Conservation (phyloP, 2,797 vertebrate genomes). For the Hirundo rustica region DNA sequence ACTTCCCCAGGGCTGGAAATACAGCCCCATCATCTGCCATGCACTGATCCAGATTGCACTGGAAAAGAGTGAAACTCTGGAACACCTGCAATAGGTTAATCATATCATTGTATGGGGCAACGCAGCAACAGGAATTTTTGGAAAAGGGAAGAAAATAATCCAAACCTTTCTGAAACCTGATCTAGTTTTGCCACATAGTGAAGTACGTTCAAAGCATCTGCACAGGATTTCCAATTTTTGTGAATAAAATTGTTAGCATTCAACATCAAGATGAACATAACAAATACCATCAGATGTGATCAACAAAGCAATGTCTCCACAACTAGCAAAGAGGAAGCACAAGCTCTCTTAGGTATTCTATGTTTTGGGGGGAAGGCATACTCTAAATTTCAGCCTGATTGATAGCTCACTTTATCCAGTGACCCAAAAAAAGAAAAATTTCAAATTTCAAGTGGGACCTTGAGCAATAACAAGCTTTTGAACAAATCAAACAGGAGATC, state of each 20-base stretch:
- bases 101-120: too few relatives aligned
- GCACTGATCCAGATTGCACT: background rate
- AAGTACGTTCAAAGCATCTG: background rate
- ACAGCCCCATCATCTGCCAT: background rate
- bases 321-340: background rate
- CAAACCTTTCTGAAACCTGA: background rate
- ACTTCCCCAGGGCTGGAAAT: background rate
- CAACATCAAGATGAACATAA: accelerated
- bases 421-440: background rate
- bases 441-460: background rate
- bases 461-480: background rate
- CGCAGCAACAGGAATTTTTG: background rate
- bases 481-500: background rate
- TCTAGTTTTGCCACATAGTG: background rate
- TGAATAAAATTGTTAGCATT: background rate
- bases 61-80: background rate
- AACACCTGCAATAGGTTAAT: accelerated
- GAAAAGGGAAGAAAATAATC: background rate
- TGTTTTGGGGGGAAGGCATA: background rate
- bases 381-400: background rate
- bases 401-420: background rate
- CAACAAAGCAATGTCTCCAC: background rate
- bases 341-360: background rate
- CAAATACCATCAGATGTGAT: background rate
- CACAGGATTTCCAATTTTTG: background rate